Base-by-base conservation (phyloP, 1,140 invertebrate genomes). In the Mercenaria mercenaria region DNA sequence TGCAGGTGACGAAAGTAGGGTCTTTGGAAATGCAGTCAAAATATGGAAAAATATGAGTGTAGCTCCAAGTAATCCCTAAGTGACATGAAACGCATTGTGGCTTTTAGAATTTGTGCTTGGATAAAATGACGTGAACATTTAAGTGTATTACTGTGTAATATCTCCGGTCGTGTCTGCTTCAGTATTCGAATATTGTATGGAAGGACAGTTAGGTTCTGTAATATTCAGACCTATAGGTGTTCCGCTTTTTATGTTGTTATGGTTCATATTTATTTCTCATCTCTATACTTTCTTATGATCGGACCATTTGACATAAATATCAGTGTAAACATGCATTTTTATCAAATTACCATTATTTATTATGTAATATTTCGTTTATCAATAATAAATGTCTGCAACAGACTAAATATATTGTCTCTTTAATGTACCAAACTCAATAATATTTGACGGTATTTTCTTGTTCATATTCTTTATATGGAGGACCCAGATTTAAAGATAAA, bases 21-120 rank as follows among this genome's bases (percentile, higher is more conserved):
- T 15, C 41, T 10, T 52, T 79, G 50, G 29, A 79, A 79, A 79
- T 79, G 74, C 41, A 47, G n/a, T 79, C 74, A 8, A 79, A 29
- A 29, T 79, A 79, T 29, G 74, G 50, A 47, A 79, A 32, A 50
- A 72, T 72, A 37, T 72, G 34, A 72, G 34, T 23, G 67, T 39
- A 29, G 6, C 6, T 11, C n/a, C 59, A 4, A n/a, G 20, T 10
- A n/a, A 26, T 64, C 4, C 6, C 1, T n/a, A 29, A 64, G n/a
- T 10, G 4, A n/a, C 11, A 10, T n/a, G 26, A 64, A 64, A n/a
- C n/a, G 6, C 59, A 64, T 10, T 29, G 26, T 64, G n/a, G 59
- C 23, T 23, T 59, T 15, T n/a, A n/a, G 52, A 59, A 23, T 4
- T 15, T 59, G 3, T n/a, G 3, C 10, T 15, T 64, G n/a, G 1